Evolutionary conservation across 2,797 vertebrate genomes (phyloP), one percentile per base, ranked within the genome.

Genomic region (Rhinogobio ventralis): DNA sequence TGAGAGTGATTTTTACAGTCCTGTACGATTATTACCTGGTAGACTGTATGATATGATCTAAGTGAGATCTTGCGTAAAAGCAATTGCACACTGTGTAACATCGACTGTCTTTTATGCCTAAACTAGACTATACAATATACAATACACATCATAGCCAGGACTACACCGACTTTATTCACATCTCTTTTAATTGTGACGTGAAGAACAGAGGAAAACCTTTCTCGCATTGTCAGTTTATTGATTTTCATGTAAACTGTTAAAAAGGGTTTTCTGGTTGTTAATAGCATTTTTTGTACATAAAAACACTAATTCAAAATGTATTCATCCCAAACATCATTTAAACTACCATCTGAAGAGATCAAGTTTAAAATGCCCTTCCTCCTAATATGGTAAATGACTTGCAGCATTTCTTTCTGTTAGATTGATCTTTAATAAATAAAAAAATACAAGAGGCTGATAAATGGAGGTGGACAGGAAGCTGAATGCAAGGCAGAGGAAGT

Each of bases 401-500:
- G 2, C 17, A n/a, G 36, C 72, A 46, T 30, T 39, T 77, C 7
- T 46, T 78, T 55, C 1, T 28, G 49, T 62, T 14, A 86, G 85
- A 90, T 46, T 89, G 87, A 86, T 80, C 88, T 85, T 89, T 86
- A 67, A 86, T 91, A 93, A 93, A 93, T 90, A 90, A 88, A 73
- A 81, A 79, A 84, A 82, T 10, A 84, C 76, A 89, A 91, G 88
- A 79, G 55, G 83, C 89, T 92, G 94, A 94, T 90, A 89, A 90
- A 94, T 91, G 85, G 85, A 91, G 90, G 91, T 87, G 90, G 94
- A 95, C 94, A 84, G 88, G 89, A 91, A 91, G 89, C 92, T 90
- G 89, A 92, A 93, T 36, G 90, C 90, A 89, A 90, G 90, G 90
- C 91, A 91, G 93, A 92, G 86, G 90, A 92, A 64, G 91, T 92